A percentile compares a stretch with the other conserved stretches of the same genome.
Evolutionary conservation across 2,797 vertebrate genomes (phyloP).

Genomic region (Eutrigla gurnardus): DNA sequence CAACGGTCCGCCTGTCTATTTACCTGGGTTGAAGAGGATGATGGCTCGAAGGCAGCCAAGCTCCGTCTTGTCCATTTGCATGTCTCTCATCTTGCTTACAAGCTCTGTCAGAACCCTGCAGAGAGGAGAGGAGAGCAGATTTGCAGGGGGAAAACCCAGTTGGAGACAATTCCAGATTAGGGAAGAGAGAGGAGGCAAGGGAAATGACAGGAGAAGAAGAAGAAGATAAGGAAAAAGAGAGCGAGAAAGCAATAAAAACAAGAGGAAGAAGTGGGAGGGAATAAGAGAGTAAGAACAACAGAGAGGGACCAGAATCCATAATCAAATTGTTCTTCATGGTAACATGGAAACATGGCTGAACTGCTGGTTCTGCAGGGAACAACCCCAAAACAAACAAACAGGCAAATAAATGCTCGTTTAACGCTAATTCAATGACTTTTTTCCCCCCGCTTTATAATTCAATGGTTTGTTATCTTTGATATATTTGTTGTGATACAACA

Average conservation of each 20-base stretch:
- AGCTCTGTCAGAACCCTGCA: constrained; percentile 93
- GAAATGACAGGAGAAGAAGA: not conserved
- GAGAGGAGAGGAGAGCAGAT: constrained; percentile 12
- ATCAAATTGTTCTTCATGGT: not conserved
- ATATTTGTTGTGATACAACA: too few species aligned
- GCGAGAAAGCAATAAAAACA: constrained; percentile 16
- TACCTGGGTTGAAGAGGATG: constrained; percentile 95
- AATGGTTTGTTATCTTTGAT: too few species aligned
- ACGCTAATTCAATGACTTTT: not conserved
- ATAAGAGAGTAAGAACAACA: constrained; percentile 36
- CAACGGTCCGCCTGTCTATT: not conserved
- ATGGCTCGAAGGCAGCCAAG: constrained; percentile 90
- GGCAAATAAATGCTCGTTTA: not conserved
- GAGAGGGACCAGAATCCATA: constrained; percentile 16
- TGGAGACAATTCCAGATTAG: not conserved
- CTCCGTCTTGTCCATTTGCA: constrained; percentile 98
- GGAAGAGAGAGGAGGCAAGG: not conserved
- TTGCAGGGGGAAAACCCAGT: not conserved
- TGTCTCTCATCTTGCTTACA: constrained; percentile 97
- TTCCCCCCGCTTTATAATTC: too few species aligned
- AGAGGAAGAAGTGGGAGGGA: constrained; percentile 12
- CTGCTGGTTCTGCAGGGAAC: constrained; percentile 47
- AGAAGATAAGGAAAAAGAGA: constrained; percentile 20
- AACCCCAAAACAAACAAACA: not conserved
- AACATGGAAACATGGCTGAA: constrained; percentile 17